A percentile compares a stretch with the other conserved stretches of the same genome.
phyloP scores from a whole-genome alignment of 2,797 vertebrate genomes.

The Microhierax caerulescens region DNA sequence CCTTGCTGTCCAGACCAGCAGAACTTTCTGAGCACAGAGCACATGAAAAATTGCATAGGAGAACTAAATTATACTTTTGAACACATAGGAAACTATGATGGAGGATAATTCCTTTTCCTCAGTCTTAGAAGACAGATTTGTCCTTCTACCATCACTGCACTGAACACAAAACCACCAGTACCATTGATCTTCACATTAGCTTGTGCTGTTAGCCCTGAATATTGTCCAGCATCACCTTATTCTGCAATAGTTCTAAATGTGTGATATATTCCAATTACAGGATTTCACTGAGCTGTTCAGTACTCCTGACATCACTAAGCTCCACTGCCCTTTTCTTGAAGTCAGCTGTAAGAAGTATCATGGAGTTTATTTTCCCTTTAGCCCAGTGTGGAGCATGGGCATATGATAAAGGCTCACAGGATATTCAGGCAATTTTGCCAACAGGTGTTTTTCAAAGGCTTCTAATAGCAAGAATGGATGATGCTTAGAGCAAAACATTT shows the following conservation, averaged over 20 bases:
- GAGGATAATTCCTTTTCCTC: background rate
- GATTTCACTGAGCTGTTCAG: background rate
- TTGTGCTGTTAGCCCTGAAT: background rate
- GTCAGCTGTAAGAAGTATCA: background rate
- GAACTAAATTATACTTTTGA: background rate
- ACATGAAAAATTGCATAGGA: background rate
- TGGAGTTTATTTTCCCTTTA: background rate
- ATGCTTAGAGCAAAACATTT: background rate
- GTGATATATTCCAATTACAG: background rate
- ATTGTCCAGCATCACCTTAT: background rate
- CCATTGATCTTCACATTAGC: background rate
- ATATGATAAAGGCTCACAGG: background rate
- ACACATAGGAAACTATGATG: background rate
- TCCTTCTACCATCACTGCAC: background rate
- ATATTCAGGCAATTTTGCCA: background rate
- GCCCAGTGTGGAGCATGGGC: background rate
- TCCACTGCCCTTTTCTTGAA: background rate
- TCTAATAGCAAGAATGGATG: background rate
- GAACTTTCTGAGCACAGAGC: background rate
- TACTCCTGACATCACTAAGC: background rate
- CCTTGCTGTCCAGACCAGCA: background rate
- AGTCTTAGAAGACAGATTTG: background rate
- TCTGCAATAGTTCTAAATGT: background rate
- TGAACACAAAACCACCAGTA: background rate
- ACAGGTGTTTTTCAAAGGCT: background rate